Percentiles rank a stretch among this genome's conserved stretches.
These are phyloP conservation scores for Leptinotarsa undecemlineata DNA, from an alignment of 1,140 invertebrate genomes.

Conservation along the genomic window DNA sequence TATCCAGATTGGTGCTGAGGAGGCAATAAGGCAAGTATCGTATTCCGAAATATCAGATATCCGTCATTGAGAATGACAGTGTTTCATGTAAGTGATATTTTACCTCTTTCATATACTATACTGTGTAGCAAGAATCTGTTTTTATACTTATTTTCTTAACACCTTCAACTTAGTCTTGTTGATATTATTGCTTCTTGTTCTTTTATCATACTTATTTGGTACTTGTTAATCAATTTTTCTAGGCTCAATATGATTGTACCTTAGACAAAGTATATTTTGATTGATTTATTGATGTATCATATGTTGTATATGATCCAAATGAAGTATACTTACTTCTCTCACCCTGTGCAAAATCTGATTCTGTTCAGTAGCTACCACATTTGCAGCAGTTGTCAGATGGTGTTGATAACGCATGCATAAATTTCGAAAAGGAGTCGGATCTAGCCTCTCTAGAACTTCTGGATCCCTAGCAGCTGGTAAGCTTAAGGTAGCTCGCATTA, in stretches of 20 bases:
- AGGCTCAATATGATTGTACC: conserved; percentile 1
- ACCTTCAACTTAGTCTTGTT: too few species aligned
- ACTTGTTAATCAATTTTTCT: conserved; percentile 7
- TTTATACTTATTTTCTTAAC: too few species aligned
- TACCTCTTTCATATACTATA: too few species aligned
- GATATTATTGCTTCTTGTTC: too few species aligned
- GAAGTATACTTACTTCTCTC: conserved; percentile 66
- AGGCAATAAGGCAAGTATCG: too few species aligned
- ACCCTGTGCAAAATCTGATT: conserved; percentile 70
- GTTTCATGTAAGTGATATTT: too few species aligned
- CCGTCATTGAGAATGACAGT: too few species aligned
- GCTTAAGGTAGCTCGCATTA: conserved; percentile 86
- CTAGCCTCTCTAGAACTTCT: conserved; percentile 81
- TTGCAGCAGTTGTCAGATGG: conserved; percentile 72
- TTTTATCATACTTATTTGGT: neutral
- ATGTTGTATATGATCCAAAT: neutral
- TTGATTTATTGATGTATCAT: neutral
- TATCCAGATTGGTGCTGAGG: too few species aligned
- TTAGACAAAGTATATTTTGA: conserved; percentile 6
- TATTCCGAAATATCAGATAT: too few species aligned
- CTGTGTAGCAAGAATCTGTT: too few species aligned
- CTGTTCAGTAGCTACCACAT: conserved; percentile 74
- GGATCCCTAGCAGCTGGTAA: conserved; percentile 83
- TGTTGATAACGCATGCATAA: conserved; percentile 75
- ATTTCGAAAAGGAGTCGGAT: conserved; percentile 64